Evolutionary conservation across 2,113 vertebrate genomes (phyloP), one percentile per base, ranked within the genome.

Genomic region (Okapia johnstoni): DNA sequence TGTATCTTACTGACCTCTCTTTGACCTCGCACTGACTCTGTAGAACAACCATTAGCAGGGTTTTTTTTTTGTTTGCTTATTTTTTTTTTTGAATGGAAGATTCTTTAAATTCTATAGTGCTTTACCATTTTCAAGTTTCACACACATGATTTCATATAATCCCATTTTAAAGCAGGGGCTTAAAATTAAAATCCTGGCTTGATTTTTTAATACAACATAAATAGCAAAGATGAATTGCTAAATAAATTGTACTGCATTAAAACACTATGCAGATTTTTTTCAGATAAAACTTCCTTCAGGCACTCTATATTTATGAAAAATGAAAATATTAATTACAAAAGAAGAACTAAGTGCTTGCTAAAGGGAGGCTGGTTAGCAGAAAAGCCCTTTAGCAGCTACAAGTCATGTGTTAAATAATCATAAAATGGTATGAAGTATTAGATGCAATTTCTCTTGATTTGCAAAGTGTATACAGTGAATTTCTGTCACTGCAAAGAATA

Each of bases 281-380:
- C 12, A 96, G 70, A 98, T 96, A 97, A 98, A 98, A 97, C 97
- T 98, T 87, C 83, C 88, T 98, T 96, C 36, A 3, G 97, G 96
- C 93, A 97, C 97, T 97, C 81, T 95, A 89, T 93, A 36, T 97
- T 98, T 97, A 98, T 97, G 96, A 86, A 81, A 98, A 98, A 98
- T 97, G 92, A 98, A 98, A 98, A 93, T 98, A 98, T 97, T 98
- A 98, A 98, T 87, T 98, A 95, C 43, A 54, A 98, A 98, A 97
- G 92, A 86, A 94, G 93, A 98, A 81, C 92, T 98, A 93, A 97
- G 94, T 98, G 84, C 83, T 96, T 87, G 15, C 46, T 95, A 7
- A 12, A 94, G 77, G 73, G 97, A 55, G 87, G 89, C 88, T 94
- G 94, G 83, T 66, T 96, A 98, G 91, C 92, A 98, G 48, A 52